Evolutionary conservation across 2,888 invertebrate genomes (phyloP).

Genomic region (Polydrusus cervinus): DNA sequence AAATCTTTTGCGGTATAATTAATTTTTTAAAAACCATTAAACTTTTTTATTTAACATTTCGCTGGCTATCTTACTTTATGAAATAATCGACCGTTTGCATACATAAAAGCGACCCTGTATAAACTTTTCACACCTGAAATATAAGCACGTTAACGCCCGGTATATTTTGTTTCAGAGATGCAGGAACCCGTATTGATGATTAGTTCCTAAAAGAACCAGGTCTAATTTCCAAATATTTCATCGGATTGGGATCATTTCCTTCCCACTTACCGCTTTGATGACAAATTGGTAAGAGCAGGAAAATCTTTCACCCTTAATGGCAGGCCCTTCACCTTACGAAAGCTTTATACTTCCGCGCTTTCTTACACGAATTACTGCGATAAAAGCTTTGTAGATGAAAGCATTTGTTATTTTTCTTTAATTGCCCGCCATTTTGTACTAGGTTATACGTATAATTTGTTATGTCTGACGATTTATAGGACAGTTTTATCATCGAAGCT

Average conservation of each 20-base stretch:
- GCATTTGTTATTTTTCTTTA: slow-evolving; percentile 27
- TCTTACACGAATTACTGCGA: neutral
- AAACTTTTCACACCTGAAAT: too few relatives aligned
- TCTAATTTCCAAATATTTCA: too few relatives aligned
- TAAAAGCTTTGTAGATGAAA: slow-evolving; percentile 22
- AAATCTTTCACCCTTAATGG: slow-evolving; percentile 11
- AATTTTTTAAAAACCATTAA: too few relatives aligned
- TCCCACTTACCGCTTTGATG: slow-evolving; percentile 4
- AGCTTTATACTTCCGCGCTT: slow-evolving; percentile 9
- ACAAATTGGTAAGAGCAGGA: slow-evolving; percentile 6
- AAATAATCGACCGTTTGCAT: too few relatives aligned
- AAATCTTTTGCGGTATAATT: too few relatives aligned
- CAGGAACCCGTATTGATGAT: too few relatives aligned
- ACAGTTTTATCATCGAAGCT: neutral
- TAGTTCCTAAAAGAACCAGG: neutral
- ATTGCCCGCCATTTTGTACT: slow-evolving; percentile 23
- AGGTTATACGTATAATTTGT: slow-evolving; percentile 26
- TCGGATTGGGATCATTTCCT: slow-evolving; percentile 8
- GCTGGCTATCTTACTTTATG: too few relatives aligned
- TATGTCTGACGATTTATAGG: neutral
- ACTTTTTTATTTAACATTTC: too few relatives aligned
- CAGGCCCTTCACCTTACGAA: slow-evolving; percentile 15
- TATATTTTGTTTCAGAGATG: too few relatives aligned
- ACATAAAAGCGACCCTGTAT: too few relatives aligned
- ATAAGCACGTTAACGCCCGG: too few relatives aligned